Evolutionary conservation across 2,888 invertebrate genomes (phyloP), one percentile per base, ranked within the genome.

Genomic region (Apodemia duryi): DNA sequence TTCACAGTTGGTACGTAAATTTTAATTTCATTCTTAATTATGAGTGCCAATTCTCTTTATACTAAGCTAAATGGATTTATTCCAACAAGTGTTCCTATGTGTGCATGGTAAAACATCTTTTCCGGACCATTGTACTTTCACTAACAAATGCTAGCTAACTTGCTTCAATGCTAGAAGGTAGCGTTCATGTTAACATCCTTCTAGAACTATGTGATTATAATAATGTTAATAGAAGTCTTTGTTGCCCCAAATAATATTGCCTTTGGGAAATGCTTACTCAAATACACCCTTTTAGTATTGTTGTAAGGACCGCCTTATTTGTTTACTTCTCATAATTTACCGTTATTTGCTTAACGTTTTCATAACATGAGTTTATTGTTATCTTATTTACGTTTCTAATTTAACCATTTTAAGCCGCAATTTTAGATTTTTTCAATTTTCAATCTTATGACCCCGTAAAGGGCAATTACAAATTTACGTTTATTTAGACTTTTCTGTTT

Each of bases 1-100:
- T 71, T 75, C 72, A 79, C 90, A 89, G 91, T 91, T 73, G 91
- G 91, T 91, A 91, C 83, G 91, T 91, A 91, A 86, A 79, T 73
- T 76, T 80, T 79, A 74, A 68, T 78, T 61, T 73, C 70, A 76
- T 68, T 78, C 62, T 73, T 71, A 76, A 69, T 69, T 70, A 71
- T 74, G 7, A 32, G 29, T 57, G n/a, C 35, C 61, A 67, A 64
- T 64, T 32, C 32, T 38, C 67, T 65, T 63, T 71, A 65, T 66
- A 65, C 54, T 65, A 67, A 69, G 65, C 68, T 66, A 66, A 49
- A 38, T 72, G 35, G n/a, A 32, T 63, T 38, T n/a, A 64, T 57
- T 62, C 66, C 41, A 63, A 62, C 66, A 65, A 63, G 65, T 29
- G 63, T 63, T 69, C 71, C 69, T 69, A 71, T 72, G 66, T 73